A percentile compares a stretch with the other conserved stretches of the same genome.
These are phyloP conservation scores for Melanchra persicariae DNA, from an alignment of 2,888 invertebrate genomes.

Conservation along the genomic window DNA sequence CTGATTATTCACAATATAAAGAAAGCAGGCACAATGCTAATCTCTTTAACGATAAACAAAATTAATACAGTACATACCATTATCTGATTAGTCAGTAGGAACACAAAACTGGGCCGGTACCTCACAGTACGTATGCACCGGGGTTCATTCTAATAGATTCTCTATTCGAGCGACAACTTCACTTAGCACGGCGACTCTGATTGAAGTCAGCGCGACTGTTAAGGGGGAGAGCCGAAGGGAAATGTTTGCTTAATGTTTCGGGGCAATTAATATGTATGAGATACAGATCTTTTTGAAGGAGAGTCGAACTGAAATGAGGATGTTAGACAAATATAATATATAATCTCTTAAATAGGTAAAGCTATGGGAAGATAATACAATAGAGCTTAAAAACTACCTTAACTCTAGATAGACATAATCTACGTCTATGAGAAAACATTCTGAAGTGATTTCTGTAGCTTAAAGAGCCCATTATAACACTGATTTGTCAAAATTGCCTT, in stretches of 20 bases:
- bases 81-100: slow-evolving; percentile 29
- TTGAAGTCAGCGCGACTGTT: slow-evolving; percentile 73
- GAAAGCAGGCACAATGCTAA: neutral
- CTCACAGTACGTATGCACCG: slow-evolving; percentile 46
- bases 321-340: no score
- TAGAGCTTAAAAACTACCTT: no score
- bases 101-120: slow-evolving; percentile 34
- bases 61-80: slow-evolving; percentile 57
- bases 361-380: no score
- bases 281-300: neutral
- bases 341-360: no score
- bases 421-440: no score
- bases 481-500: no score
- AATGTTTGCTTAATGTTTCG: neutral
- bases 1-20: neutral
- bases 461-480: no score
- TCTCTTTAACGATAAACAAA: slow-evolving; percentile 2
- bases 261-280: neutral
- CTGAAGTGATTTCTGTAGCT: no score
- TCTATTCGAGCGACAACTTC: slow-evolving; percentile 70
- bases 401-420: no score
- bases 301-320: neutral
- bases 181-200: slow-evolving; percentile 72
- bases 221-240: slow-evolving; percentile 67
- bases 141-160: slow-evolving; percentile 65